Percentiles rank a stretch among this genome's conserved stretches.
These are phyloP conservation scores for Ormia ochracea DNA, from an alignment of 2,888 invertebrate species.

Conservation along the genomic window DNA sequence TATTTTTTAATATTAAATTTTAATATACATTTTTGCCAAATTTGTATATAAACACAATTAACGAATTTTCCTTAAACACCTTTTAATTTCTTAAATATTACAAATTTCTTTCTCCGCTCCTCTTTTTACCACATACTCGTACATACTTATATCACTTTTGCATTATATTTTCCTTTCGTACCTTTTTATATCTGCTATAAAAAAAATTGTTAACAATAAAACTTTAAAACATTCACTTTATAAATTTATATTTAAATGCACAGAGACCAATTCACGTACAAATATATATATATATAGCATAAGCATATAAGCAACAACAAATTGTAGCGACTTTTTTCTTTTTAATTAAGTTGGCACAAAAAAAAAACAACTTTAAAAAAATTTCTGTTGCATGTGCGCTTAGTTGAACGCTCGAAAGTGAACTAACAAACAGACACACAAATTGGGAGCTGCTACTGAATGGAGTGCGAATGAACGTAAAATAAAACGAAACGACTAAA, in stretches of 20 bases:
- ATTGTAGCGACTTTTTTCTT: slow-evolving; percentile 7
- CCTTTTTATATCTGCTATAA: background rate
- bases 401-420: slow-evolving; percentile 50
- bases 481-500: slow-evolving; percentile 20
- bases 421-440: slow-evolving; percentile 47
- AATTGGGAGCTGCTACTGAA: slow-evolving; percentile 34
- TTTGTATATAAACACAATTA: background rate
- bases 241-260: background rate
- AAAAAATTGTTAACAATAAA: background rate
- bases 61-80: slow-evolving; percentile 3
- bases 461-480: slow-evolving; percentile 20
- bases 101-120: background rate
- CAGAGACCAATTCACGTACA: background rate
- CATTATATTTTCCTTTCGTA: background rate
- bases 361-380: slow-evolving; percentile 32
- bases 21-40: background rate
- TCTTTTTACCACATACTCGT: too few species aligned
- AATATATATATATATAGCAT: background rate
- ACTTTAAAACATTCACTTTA: slow-evolving; percentile 28
- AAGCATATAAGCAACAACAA: slow-evolving; percentile 26
- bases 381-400: slow-evolving; percentile 41
- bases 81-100: slow-evolving; percentile 10
- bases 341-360: slow-evolving; percentile 24
- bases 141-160: background rate
- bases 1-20: background rate